A percentile compares a stretch with the other conserved stretches of the same genome.
These are phyloP conservation scores for Sminthurides aquaticus DNA, from an alignment of 2,888 invertebrate species.

Conservation along the genomic window DNA sequence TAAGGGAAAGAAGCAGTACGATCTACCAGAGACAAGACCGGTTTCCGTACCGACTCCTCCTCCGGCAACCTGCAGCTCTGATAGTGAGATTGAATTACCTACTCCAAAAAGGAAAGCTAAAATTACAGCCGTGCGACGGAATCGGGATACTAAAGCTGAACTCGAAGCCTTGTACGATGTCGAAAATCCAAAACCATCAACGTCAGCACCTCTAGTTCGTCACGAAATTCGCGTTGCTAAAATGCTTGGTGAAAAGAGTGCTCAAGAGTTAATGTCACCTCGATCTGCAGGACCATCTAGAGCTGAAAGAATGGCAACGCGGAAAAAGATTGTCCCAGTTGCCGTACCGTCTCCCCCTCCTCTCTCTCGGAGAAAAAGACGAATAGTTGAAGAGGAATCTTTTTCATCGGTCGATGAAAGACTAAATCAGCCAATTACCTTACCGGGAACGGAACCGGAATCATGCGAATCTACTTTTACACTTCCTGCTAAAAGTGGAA, in stretches of 20 bases:
- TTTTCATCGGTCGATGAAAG: background rate
- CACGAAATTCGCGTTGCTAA: slow-evolving; percentile 5
- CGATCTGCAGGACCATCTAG: background rate
- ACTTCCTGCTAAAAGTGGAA: too few species aligned
- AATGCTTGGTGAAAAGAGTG: background rate
- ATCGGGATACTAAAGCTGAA: background rate
- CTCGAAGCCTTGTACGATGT: slow-evolving; percentile 23
- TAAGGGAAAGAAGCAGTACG: background rate
- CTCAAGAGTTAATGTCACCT: background rate
- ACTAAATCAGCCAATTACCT: too few species aligned
- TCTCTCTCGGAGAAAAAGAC: background rate
- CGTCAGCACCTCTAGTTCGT: slow-evolving; percentile 22
- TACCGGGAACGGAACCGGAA: too few species aligned
- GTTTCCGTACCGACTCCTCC: too few species aligned
- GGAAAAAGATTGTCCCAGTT: background rate
- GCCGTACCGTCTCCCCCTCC: background rate
- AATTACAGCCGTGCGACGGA: background rate
- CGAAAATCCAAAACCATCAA: slow-evolving; percentile 31
- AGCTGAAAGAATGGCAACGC: background rate
- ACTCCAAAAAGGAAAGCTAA: background rate
- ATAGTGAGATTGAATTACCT: background rate
- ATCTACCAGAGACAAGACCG: too few species aligned
- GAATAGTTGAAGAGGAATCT: background rate
- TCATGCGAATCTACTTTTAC: too few species aligned
- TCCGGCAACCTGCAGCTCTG: too few species aligned